Conservation (phyloP, 1,140 invertebrate species). For the Forficula auricularia region DNA sequence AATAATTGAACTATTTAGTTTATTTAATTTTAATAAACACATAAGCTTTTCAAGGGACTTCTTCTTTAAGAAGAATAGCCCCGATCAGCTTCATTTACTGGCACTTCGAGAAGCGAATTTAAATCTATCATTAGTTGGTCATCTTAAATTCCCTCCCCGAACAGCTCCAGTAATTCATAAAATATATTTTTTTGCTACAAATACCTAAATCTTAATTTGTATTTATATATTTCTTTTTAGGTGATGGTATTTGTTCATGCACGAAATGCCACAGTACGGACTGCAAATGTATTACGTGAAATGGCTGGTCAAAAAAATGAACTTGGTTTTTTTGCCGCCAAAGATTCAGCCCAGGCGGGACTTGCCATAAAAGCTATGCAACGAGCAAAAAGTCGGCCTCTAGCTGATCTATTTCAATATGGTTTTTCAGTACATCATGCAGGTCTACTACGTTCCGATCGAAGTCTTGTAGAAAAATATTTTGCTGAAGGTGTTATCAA, state of each 20-base stretch:
- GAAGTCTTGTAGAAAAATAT: conserved; percentile 71
- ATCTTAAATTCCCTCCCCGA: too few relatives aligned
- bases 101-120: too few relatives aligned
- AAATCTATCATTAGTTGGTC: too few relatives aligned
- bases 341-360: conserved; percentile 36
- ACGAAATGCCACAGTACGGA: conserved; percentile 81
- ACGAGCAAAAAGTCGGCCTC: conserved; percentile 54
- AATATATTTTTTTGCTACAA: background rate
- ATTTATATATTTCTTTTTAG: conserved; percentile 21
- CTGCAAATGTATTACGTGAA: conserved; percentile 63
- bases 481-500: conserved; percentile 79
- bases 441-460: conserved; percentile 73
- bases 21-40: too few relatives aligned
- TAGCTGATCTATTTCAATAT: conserved; percentile 63
- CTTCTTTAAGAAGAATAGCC: too few relatives aligned
- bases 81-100: too few relatives aligned
- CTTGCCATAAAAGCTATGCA: conserved; percentile 43
- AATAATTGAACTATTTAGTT: too few relatives aligned
- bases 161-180: background rate
- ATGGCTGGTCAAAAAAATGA: conserved; percentile 55
- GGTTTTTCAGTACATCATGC: conserved; percentile 96
- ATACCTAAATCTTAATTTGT: background rate
- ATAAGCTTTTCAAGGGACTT: too few relatives aligned
- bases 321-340: conserved; percentile 46
- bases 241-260: conserved; percentile 99